Evolutionary conservation across 2,888 invertebrate genomes (phyloP), one percentile per base, ranked within the genome.

Genomic region (Nipponacmea schrenckii): DNA sequence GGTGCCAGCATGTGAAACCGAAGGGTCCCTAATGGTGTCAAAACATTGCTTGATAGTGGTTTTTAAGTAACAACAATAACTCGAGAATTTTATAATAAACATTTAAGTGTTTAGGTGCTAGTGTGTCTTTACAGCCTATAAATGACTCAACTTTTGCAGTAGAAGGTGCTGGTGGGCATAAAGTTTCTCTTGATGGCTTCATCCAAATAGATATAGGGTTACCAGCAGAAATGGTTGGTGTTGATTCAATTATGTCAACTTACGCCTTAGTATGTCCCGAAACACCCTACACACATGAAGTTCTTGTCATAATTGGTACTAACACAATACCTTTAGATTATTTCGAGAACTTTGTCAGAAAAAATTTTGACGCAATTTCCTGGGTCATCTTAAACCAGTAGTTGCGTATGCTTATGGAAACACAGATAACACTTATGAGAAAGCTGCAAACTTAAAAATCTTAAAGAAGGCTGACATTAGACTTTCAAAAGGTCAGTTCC

Each of bases 281-380:
- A 24, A 70, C 70, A 27, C 17, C 17, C n/a, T 70, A n/a, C 44
- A 50, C 66, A 10, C 12, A 56, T 39, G 31, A 31, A 20, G 48
- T 69, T 14, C 69, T 64, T 12, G 39, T 69, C 17, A 64, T 64
- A 3, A 46, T 69, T 48, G 65, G 69, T 20, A 69, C 69, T 64
- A 69, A 69, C 48, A 63, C 48, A 1, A 64, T 64, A 2, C 48
- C 26, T n/a, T n/a, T n/a, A n/a, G n/a, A n/a, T n/a, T n/a, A n/a
- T n/a, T n/a, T n/a, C n/a, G 31, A 31, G 31, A 31, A 31, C 31
- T 31, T 5, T 31, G 31, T 31, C 31, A 31, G 31, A 31, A 31
- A 31, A 31, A 31, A 31, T 31, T 31, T 31, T 2, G 31, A 31
- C 31, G 31, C 31, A 31, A n/a, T n/a, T n/a, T n/a, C n/a, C n/a